phyloP scores from a whole-genome alignment of 2,797 vertebrate genomes.

The Aphelocoma californica region DNA sequence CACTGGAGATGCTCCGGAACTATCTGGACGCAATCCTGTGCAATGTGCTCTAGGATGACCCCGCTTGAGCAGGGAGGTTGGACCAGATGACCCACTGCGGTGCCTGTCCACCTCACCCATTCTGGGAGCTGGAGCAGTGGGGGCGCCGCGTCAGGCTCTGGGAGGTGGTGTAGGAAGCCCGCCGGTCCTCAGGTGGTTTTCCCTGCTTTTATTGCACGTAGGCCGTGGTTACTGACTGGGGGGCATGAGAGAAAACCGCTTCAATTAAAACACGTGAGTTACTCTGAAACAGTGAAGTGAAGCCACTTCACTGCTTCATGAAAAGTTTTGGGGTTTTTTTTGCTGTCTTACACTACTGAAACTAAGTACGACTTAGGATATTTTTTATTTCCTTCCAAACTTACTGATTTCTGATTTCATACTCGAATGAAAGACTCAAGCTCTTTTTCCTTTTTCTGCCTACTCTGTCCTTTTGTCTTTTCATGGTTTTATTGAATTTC shows the following conservation, averaged over 20 bases:
- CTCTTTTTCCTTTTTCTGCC: not conserved
- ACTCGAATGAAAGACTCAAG: not conserved
- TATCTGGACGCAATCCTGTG: not conserved
- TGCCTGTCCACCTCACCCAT: too few relatives aligned
- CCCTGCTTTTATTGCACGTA: not conserved
- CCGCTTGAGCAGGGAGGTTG: too few relatives aligned
- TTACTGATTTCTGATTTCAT: not conserved
- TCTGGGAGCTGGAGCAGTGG: not conserved
- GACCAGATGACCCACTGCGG: rapidly evolving
- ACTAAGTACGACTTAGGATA: not conserved
- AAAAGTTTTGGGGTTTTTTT: not conserved
- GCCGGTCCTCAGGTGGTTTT: not conserved
- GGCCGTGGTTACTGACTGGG: not conserved
- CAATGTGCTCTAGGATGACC: too few relatives aligned
- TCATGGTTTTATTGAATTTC: not conserved
- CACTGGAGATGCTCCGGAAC: not conserved
- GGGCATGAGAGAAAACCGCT: not conserved
- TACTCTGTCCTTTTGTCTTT: not conserved
- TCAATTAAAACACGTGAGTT: not conserved
- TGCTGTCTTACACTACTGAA: not conserved
- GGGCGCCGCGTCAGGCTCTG: too few relatives aligned
- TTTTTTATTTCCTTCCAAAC: not conserved
- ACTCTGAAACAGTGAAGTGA: not conserved
- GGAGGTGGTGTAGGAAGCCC: not conserved
- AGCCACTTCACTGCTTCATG: not conserved